Evolutionary conservation across 2,888 invertebrate genomes (phyloP), one percentile per base, ranked within the genome.

Genomic region (Conomelus anceps): DNA sequence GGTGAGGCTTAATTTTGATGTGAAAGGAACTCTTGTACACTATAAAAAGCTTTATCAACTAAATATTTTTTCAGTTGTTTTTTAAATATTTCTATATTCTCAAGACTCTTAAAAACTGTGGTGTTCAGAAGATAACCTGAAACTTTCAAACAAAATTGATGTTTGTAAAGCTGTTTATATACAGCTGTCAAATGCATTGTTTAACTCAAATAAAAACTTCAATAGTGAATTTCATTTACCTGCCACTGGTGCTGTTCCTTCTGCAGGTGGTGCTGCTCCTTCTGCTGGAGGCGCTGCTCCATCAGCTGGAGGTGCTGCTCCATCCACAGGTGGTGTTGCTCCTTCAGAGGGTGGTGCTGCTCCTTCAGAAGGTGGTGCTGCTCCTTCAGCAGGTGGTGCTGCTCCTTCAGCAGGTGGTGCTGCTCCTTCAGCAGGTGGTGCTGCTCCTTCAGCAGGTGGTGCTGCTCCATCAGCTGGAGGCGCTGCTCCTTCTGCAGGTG

Each of bases 211-310:
- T n/a, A n/a, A n/a, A n/a, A n/a, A 63, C n/a, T n/a, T n/a, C 6
- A n/a, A 1, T 63, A 63, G 20, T 63, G 63, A 4, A n/a, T 3
- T n/a, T 63, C 4, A 63, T 63, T 91, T 89, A 89, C 90, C 84
- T 11, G 89, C 89, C 11, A 90, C 84, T 9, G 90, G 88, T 23
- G 89, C 91, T 17, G 63, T 63, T 63, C 88, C 90, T 34, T 90
- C 92, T 86, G 91, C 91, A 9, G 91, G 91, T 22, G 91, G 90
- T 24, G 91, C 90, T 63, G 91, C 91, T 17, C 89, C 91, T 88
- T 91, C 91, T 22, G 86, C 90, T 26, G 90, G 88, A 20, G 91
- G 89, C 3, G 89, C 88, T 26, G 85, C 89, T 13, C 90, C 90
- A 88, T 91, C 91, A 23, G 88, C 89, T 22, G 91, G 89, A 22